Evolutionary conservation across 2,113 vertebrate genomes (phyloP).

Genomic region (Nettapus auritus): DNA sequence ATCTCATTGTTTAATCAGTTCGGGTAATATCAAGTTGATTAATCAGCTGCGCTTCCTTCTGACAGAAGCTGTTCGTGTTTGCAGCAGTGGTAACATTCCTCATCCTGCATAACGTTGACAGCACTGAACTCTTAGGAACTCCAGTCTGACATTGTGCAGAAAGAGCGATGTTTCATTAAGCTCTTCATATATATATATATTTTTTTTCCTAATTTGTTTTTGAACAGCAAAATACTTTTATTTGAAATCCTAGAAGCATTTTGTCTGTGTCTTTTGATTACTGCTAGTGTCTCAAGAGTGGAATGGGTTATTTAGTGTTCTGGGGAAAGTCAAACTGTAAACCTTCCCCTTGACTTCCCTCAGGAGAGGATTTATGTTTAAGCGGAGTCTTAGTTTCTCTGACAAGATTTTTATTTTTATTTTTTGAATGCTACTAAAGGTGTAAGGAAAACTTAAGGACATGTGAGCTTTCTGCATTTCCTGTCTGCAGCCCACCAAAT

Average conservation of each 20-base stretch:
- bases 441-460: background rate
- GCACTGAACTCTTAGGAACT: background rate
- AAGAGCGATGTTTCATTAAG: background rate
- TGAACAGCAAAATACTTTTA: background rate
- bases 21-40: constrained; percentile 79
- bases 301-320: background rate
- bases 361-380: background rate
- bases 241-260: background rate
- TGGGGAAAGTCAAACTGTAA: background rate
- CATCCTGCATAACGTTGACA: background rate
- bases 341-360: background rate
- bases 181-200: background rate
- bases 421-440: background rate
- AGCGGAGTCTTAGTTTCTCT: background rate
- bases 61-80: constrained; percentile 43
- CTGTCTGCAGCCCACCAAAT: background rate
- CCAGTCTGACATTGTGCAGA: background rate
- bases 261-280: background rate
- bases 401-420: background rate
- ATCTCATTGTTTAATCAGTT: constrained; percentile 85
- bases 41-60: constrained; percentile 72
- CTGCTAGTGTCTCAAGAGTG: rapidly evolving
- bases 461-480: background rate
- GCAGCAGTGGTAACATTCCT: constrained; percentile 2
- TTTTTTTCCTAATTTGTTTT: background rate